Percentiles rank a stretch among this genome's conserved stretches.
Evolutionary conservation across 2,888 invertebrate genomes (phyloP).

Genomic region (Morpho helenor): DNA sequence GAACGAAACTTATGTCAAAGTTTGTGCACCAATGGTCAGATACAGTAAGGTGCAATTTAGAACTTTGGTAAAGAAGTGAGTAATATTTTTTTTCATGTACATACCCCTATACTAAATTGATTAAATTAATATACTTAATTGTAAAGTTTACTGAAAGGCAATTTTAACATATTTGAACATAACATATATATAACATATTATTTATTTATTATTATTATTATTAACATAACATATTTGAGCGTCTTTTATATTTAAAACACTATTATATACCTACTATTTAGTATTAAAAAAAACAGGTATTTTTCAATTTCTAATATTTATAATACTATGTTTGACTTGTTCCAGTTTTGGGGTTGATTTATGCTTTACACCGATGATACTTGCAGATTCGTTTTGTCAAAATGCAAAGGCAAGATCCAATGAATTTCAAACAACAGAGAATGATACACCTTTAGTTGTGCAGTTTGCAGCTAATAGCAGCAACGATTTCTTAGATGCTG

Average conservation of each 20-base stretch:
- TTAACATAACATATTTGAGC: no score
- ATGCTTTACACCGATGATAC: constrained; percentile 97
- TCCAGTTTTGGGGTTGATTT: constrained; percentile 90
- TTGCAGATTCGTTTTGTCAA: constrained; percentile 95
- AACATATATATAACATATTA: no score
- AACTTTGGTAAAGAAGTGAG: constrained; percentile 67
- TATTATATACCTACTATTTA: no score
- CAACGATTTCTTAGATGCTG: constrained; percentile 90
- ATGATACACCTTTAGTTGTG: constrained; percentile 91
- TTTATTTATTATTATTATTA: no score
- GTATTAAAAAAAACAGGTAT: no score
- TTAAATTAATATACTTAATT: no score
- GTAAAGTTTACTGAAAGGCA: no score
- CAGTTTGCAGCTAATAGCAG: constrained; percentile 96
- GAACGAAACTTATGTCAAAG: constrained; percentile 81
- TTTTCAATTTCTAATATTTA: no score
- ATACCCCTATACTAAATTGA: no score
- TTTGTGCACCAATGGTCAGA: constrained; percentile 98
- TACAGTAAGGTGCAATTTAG: constrained; percentile 84
- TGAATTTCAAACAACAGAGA: constrained; percentile 88
- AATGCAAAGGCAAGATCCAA: constrained; percentile 91
- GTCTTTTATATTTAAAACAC: no score
- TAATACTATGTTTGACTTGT: constrained; percentile 26
- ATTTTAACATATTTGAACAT: no score
- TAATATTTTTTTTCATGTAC: constrained; percentile 13